Conservation (phyloP, 2,113 vertebrate genomes). For the Psilopsiagon aymara region DNA sequence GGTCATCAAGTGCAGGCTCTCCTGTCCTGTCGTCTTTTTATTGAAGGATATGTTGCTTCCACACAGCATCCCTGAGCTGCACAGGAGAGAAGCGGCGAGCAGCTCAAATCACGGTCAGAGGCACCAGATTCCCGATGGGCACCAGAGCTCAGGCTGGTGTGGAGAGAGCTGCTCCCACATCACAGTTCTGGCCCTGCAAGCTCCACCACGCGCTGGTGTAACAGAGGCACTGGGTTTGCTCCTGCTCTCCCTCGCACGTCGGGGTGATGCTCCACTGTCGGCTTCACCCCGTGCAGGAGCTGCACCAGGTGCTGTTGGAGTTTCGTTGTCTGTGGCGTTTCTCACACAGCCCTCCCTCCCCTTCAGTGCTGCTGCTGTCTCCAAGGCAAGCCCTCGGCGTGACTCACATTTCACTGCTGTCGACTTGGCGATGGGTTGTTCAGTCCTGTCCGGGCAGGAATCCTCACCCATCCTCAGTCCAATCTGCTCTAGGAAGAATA, state of each 20-base stretch:
- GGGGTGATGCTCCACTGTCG: not conserved
- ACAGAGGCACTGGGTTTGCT: not conserved
- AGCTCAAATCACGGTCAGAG: not conserved
- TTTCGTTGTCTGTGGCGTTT: slow-evolving; percentile 44
- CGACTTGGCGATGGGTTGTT: slow-evolving; percentile 10
- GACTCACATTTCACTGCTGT: slow-evolving; percentile 52
- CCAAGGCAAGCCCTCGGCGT: not conserved
- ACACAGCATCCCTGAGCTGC: not conserved
- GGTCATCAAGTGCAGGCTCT: not conserved
- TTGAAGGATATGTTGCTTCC: not conserved
- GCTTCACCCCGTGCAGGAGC: not conserved
- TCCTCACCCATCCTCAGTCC: slow-evolving; percentile 17
- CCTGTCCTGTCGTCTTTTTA: not conserved
- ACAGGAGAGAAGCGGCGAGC: not conserved
- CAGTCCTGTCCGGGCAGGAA: slow-evolving; percentile 66
- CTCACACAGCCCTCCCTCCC: slow-evolving; percentile 41
- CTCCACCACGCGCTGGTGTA: rapidly evolving
- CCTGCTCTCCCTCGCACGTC: rapidly evolving
- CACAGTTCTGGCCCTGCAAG: not conserved
- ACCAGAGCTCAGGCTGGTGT: not conserved
- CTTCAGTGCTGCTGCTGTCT: slow-evolving; percentile 17
- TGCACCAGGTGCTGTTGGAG: not conserved
- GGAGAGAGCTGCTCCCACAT: not conserved
- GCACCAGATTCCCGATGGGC: not conserved
- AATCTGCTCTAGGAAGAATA: not conserved